These are phyloP conservation scores for Agrochola lota DNA, from an alignment of 2,888 invertebrate species.

Conservation along the genomic window DNA sequence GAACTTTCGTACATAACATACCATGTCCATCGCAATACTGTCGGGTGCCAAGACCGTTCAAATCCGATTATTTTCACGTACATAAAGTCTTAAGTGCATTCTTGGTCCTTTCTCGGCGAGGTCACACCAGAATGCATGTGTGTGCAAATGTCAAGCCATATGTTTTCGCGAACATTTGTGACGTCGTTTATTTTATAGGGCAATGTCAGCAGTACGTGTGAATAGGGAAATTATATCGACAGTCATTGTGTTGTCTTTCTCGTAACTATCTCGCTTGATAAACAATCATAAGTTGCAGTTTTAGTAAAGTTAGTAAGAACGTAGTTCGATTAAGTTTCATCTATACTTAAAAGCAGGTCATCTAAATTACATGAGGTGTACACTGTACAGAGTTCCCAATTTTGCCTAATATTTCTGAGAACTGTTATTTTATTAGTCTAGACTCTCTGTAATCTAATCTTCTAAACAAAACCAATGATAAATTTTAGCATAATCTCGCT, in stretches of 20 bases:
- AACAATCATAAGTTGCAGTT: slow-evolving; percentile 1
- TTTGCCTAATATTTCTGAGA: neutral
- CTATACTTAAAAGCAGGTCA: neutral
- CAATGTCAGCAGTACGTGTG: slow-evolving; percentile 75
- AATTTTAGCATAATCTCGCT: neutral
- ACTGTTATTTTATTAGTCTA: neutral
- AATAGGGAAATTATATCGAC: slow-evolving; percentile 59
- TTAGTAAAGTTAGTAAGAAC: neutral
- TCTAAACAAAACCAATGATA: no score
- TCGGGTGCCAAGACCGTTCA: slow-evolving; percentile 20
- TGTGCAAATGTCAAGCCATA: slow-evolving; percentile 62
- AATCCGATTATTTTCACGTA: slow-evolving; percentile 49
- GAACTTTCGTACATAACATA: neutral
- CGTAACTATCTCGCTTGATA: neutral
- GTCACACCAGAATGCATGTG: slow-evolving; percentile 49
- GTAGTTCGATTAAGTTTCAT: neutral
- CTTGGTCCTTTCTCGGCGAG: slow-evolving; percentile 49
- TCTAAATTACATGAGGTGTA: neutral
- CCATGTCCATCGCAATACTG: neutral
- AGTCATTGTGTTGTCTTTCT: slow-evolving; percentile 32
- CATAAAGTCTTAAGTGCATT: slow-evolving; percentile 42
- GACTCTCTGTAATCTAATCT: neutral
- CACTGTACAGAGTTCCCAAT: neutral
- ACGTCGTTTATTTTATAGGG: slow-evolving; percentile 70
- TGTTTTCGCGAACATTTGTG: slow-evolving; percentile 60